These are phyloP conservation scores for Drosophila mercatorum DNA, from an alignment of 2,888 invertebrate genomes.

Conservation along the genomic window DNA sequence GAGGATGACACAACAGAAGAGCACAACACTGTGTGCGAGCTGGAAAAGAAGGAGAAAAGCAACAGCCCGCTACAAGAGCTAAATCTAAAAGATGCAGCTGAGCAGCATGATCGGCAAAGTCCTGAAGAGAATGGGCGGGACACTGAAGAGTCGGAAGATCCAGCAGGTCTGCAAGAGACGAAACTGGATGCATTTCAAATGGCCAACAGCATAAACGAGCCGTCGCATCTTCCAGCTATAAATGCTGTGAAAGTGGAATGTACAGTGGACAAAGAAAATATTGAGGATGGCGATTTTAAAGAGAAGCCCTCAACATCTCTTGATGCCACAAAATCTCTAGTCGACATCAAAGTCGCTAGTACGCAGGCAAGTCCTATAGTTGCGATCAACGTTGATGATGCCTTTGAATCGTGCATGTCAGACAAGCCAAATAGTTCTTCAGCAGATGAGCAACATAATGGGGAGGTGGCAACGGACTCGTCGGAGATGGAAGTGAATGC, in stretches of 20 bases:
- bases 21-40: conserved; percentile 34
- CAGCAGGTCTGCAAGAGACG: neutral
- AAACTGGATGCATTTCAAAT: neutral
- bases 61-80: conserved; percentile 9
- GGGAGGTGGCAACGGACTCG: neutral
- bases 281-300: neutral
- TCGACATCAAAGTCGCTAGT: neutral
- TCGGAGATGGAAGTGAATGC: neutral
- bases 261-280: neutral
- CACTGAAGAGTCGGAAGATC: neutral
- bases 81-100: conserved; percentile 10
- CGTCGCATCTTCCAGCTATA: neutral
- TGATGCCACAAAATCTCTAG: neutral
- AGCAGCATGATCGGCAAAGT: neutral
- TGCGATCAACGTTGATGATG: neutral
- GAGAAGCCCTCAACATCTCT: conserved; percentile 28
- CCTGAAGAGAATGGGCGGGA: conserved; percentile 38
- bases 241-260: conserved; percentile 10
- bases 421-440: neutral
- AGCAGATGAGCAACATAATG: conserved; percentile 4
- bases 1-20: conserved; percentile 61
- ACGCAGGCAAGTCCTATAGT: neutral
- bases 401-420: neutral
- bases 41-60: conserved; percentile 47
- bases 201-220: conserved; percentile 5